Percentiles rank a stretch among this genome's conserved stretches.
phyloP scores from a whole-genome alignment of 2,888 invertebrate species.

The Ichneumon xanthorius region DNA sequence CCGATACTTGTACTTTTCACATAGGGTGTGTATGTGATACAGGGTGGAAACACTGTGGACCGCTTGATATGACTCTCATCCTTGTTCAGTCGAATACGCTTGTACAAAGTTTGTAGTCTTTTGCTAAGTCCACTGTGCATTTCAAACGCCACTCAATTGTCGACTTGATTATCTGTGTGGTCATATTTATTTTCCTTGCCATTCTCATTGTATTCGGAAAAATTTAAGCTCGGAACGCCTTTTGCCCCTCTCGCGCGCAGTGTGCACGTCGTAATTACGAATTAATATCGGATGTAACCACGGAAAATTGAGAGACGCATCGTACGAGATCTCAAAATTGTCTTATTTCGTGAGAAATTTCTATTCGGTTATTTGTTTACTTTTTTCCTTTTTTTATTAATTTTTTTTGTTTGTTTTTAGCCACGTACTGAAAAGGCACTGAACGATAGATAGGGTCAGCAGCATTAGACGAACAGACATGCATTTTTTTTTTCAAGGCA shows the following conservation, averaged over 20 bases:
- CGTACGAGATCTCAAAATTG: slow-evolving; percentile 46
- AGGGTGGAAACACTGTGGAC: slow-evolving; percentile 42
- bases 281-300: slow-evolving; percentile 39
- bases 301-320: slow-evolving; percentile 49
- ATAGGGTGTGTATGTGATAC: slow-evolving; percentile 7
- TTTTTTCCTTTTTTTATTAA: slow-evolving; percentile 1
- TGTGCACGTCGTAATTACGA: slow-evolving; percentile 26
- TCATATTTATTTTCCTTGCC: slow-evolving; percentile 37
- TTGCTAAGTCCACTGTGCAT: slow-evolving; percentile 40
- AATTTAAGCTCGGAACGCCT: slow-evolving; percentile 54
- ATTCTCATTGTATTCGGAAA: slow-evolving; percentile 60
- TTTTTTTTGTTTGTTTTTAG: slow-evolving; percentile 39
- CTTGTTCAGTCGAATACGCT: slow-evolving; percentile 27
- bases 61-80: slow-evolving; percentile 47
- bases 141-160: slow-evolving; percentile 21
- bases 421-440: slow-evolving; percentile 78
- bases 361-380: slow-evolving; percentile 10
- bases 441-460: slow-evolving; percentile 73
- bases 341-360: slow-evolving; percentile 38
- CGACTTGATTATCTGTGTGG: slow-evolving; percentile 14
- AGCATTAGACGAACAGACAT: slow-evolving; percentile 68
- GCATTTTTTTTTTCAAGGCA: slow-evolving; percentile 58
- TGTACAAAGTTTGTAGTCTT: slow-evolving; percentile 19
- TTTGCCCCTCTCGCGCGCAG: slow-evolving; percentile 38
- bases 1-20: slow-evolving; percentile 38